phyloP scores from a whole-genome alignment of 2,797 vertebrate species.

The Coendou prehensilis region DNA sequence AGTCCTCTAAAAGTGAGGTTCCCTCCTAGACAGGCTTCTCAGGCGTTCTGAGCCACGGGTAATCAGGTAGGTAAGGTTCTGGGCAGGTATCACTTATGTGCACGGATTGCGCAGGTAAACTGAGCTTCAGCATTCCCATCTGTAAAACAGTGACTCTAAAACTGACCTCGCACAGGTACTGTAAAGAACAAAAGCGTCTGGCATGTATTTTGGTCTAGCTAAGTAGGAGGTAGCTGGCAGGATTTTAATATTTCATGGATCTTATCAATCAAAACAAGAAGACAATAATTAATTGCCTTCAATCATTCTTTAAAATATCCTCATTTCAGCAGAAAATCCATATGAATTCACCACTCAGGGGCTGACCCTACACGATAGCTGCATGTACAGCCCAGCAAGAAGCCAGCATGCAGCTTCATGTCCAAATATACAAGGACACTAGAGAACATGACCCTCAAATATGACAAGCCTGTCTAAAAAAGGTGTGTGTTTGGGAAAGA shows the following conservation, averaged over 20 bases:
- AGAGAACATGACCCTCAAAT: background rate
- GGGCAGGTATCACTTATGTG: background rate
- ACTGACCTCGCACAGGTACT: background rate
- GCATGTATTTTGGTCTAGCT: background rate
- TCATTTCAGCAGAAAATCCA: background rate
- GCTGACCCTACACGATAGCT: background rate
- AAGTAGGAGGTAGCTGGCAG: background rate
- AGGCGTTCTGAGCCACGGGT: background rate
- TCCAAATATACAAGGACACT: accelerated
- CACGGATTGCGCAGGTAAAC: background rate
- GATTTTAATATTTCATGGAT: background rate
- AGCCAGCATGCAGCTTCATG: background rate
- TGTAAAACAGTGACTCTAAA: background rate
- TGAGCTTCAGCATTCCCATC: background rate
- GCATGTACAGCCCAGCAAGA: background rate
- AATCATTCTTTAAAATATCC: background rate
- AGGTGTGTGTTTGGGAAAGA: background rate
- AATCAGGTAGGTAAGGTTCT: background rate
- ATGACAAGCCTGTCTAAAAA: background rate
- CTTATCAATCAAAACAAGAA: background rate
- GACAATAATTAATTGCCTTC: background rate
- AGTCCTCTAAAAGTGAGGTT: background rate
- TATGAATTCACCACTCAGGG: background rate
- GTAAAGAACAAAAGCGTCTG: background rate
- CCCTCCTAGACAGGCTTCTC: background rate